These are phyloP conservation scores for Chelonus insularis DNA, from an alignment of 1,140 invertebrate genomes.

Conservation along the genomic window DNA sequence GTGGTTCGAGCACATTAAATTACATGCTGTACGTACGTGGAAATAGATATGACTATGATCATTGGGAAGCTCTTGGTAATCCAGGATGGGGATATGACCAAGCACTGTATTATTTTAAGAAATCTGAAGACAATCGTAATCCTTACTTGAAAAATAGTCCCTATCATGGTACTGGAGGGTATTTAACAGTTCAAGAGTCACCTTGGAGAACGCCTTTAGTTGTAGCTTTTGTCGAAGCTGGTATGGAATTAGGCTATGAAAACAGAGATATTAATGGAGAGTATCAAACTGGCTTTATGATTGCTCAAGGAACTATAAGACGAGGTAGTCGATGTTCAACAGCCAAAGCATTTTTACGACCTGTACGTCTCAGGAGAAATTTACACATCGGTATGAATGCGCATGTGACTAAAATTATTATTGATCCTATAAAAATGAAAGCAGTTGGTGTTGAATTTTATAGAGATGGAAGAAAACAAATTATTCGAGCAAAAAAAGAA, in stretches of 20 bases:
- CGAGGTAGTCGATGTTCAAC: constrained; percentile 86
- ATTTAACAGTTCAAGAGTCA: constrained; percentile 80
- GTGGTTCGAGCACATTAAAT: constrained; percentile 89
- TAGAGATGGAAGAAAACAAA: constrained; percentile 67
- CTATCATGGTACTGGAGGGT: constrained; percentile 77
- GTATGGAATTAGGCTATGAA: constrained; percentile 83
- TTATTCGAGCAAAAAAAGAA: constrained; percentile 73
- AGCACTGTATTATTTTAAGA: constrained; percentile 86
- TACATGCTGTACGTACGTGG: constrained; percentile 95
- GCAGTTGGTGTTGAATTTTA: constrained; percentile 77
- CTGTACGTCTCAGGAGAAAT: constrained; percentile 75
- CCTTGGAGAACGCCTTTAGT: constrained; percentile 82
- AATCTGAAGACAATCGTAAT: constrained; percentile 86
- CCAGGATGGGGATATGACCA: constrained; percentile 88
- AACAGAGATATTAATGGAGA: constrained; percentile 86
- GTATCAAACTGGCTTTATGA: constrained; percentile 82
- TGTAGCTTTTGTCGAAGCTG: constrained; percentile 82
- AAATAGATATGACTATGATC: constrained; percentile 82
- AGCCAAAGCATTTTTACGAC: constrained; percentile 85
- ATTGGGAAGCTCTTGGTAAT: constrained; percentile 87
- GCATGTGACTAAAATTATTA: constrained; percentile 72
- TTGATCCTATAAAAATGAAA: constrained; percentile 72
- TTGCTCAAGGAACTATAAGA: constrained; percentile 86
- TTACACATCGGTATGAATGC: constrained; percentile 78
- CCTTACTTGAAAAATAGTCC: constrained; percentile 71